These are phyloP conservation scores for Epistrophe eligans DNA, from an alignment of 2,888 invertebrate species.

Conservation along the genomic window DNA sequence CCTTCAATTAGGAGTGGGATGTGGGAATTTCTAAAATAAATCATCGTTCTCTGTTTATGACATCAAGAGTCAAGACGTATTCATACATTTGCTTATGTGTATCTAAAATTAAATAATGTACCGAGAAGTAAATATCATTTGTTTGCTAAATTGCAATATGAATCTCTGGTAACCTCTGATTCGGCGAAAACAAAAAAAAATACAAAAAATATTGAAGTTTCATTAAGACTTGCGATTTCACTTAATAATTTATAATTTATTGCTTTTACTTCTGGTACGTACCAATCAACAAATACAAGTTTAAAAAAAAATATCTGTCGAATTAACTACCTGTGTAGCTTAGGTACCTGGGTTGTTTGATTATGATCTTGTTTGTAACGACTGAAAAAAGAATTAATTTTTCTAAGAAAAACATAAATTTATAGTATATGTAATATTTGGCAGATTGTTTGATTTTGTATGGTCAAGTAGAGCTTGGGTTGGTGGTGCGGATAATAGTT, in stretches of 20 bases:
- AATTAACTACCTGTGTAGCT: not conserved
- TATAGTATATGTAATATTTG: too few relatives aligned
- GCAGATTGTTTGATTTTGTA: too few relatives aligned
- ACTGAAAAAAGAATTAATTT: too few relatives aligned
- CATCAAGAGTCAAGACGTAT: constrained; percentile 54
- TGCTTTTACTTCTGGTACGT: constrained; percentile 1
- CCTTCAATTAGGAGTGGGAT: constrained; percentile 50
- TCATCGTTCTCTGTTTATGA: constrained; percentile 29
- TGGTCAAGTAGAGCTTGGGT: too few relatives aligned
- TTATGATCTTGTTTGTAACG: too few relatives aligned
- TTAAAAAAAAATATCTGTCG: not conserved
- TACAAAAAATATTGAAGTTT: not conserved
- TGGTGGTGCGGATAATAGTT: too few relatives aligned
- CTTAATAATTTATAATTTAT: constrained; percentile 13
- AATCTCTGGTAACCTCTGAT: not conserved
- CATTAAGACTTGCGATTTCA: constrained; percentile 17
- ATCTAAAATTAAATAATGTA: constrained; percentile 34
- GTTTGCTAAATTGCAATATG: constrained; percentile 23
- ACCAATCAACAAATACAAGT: not conserved
- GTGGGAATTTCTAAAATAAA: constrained; percentile 33
- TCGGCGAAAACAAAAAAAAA: not conserved
- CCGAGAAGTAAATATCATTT: constrained; percentile 5
- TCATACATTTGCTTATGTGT: not conserved
- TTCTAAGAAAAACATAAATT: too few relatives aligned
- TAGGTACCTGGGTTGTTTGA: not conserved